Conservation (phyloP, 2,888 invertebrate genomes). For the Philopedon plagiatum region DNA sequence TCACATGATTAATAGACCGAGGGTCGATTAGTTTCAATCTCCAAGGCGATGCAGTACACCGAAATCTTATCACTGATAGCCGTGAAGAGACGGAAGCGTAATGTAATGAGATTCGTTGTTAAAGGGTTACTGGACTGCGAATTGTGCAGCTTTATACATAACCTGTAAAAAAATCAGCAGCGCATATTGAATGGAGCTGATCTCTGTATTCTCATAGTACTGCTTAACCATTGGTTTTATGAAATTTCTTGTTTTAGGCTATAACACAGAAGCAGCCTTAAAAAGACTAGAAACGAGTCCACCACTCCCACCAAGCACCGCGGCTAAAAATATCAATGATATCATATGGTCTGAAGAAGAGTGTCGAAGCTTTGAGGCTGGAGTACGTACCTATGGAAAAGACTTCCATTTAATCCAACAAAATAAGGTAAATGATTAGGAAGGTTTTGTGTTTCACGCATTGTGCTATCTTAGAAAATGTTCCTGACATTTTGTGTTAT, state of each 20-base stretch:
- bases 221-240: no score
- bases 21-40: no score
- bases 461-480: neutral
- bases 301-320: slow-evolving; percentile 70
- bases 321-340: slow-evolving; percentile 80
- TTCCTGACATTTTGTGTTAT: neutral
- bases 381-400: slow-evolving; percentile 93
- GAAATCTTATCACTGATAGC: no score
- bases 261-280: slow-evolving; percentile 94
- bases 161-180: no score
- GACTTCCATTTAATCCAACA: slow-evolving; percentile 96
- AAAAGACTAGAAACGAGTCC: slow-evolving; percentile 73
- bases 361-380: slow-evolving; percentile 96
- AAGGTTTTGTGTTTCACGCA: neutral
- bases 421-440: slow-evolving; percentile 78
- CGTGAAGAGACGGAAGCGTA: no score
- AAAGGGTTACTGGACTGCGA: no score
- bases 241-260: slow-evolving; percentile 67
- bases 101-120: no score
- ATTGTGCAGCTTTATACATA: no score
- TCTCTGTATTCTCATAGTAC: no score
- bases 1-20: no score
- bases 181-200: no score
- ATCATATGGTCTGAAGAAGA: slow-evolving; percentile 94
- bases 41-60: no score